A percentile compares a stretch with the other conserved stretches of the same genome.
These are phyloP conservation scores for Capreolus pygargus DNA, from an alignment of 2,113 vertebrate genomes.

Conservation along the genomic window DNA sequence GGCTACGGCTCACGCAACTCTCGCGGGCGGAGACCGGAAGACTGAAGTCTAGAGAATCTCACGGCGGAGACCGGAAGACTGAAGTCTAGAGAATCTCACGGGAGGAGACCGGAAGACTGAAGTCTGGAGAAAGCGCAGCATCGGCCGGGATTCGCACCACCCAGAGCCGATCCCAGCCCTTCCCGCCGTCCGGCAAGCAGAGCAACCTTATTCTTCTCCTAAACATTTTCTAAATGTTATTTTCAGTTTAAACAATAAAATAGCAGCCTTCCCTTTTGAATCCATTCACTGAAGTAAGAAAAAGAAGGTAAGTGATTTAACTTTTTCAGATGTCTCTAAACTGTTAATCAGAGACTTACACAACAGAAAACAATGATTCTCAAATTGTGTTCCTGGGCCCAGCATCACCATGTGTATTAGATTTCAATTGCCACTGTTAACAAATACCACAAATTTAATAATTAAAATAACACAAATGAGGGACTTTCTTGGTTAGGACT, in stretches of 20 bases:
- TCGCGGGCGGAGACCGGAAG: not conserved
- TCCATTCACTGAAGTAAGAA: not conserved
- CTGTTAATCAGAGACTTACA: not conserved
- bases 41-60: too few relatives aligned
- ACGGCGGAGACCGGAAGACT: too few relatives aligned
- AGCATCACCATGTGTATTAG: not conserved
- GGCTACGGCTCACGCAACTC: not conserved
- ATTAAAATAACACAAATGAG: not conserved
- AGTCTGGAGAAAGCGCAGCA: accelerated
- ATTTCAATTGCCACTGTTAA: not conserved
- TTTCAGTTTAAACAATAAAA: slow-evolving; percentile 13
- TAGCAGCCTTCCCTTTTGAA: not conserved
- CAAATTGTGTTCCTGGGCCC: not conserved
- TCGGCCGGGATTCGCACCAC: accelerated
- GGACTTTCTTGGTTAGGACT: not conserved
- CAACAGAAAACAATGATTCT: not conserved
- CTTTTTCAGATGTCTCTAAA: not conserved
- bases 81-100: not conserved
- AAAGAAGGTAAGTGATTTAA: not conserved
- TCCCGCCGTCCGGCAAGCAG: accelerated
- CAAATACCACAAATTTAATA: not conserved
- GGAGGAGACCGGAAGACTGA: not conserved
- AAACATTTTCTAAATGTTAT: not conserved
- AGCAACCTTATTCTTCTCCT: accelerated
- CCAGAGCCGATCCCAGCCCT: accelerated